phyloP scores from a whole-genome alignment of 2,888 invertebrate species.

The Bruchidius siliquastri region DNA sequence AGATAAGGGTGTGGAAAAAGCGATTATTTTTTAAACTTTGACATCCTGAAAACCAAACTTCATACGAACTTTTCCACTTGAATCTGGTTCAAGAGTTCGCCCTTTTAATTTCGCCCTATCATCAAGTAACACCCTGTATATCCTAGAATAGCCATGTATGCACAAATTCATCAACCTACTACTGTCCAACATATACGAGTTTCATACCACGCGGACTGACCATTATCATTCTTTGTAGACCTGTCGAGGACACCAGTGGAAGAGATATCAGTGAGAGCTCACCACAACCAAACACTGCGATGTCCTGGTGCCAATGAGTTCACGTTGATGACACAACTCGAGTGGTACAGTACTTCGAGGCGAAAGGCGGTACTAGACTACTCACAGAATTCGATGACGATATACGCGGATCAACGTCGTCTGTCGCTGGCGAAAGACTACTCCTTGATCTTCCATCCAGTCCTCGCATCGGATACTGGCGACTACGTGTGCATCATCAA shows the following conservation, averaged over 20 bases:
- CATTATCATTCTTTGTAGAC: slow-evolving; percentile 49
- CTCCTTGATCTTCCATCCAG: slow-evolving; percentile 60
- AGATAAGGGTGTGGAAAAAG: no score
- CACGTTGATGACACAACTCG: slow-evolving; percentile 59
- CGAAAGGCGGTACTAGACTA: slow-evolving; percentile 52
- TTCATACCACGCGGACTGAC: no score
- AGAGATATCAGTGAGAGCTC: slow-evolving; percentile 58
- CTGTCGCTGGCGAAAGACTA: slow-evolving; percentile 59
- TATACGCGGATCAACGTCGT: slow-evolving; percentile 51
- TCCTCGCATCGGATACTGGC: slow-evolving; percentile 59
- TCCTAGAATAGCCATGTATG: no score
- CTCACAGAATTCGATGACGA: slow-evolving; percentile 49
- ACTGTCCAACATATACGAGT: no score
- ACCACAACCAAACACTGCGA: slow-evolving; percentile 60
- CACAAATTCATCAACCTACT: no score
- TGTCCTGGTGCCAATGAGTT: slow-evolving; percentile 67
- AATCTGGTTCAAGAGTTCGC: no score
- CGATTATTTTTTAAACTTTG: no score
- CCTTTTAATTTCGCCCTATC: no score
- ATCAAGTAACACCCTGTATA: no score
- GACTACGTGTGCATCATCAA: slow-evolving; percentile 67
- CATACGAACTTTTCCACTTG: no score
- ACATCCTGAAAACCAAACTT: no score
- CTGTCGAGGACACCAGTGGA: slow-evolving; percentile 55
- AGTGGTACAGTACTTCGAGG: slow-evolving; percentile 53